Base-by-base conservation (phyloP, 1,140 invertebrate genomes). In the Elymnias hypermnestra region DNA sequence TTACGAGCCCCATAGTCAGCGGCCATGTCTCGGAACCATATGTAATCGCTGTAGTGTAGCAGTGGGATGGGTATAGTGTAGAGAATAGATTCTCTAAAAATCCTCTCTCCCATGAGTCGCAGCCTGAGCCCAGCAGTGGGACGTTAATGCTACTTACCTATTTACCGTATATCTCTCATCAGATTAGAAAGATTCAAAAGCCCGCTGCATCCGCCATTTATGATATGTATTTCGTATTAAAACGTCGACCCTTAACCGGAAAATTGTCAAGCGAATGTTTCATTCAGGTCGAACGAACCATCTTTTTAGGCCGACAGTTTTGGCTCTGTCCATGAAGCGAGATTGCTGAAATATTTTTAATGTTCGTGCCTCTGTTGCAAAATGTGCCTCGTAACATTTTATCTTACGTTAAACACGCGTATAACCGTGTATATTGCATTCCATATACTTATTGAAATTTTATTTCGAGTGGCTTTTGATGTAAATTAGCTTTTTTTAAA, bases 341-440 rank as follows among this genome's bases (percentile, higher is more conserved):
- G 41, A 50, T 50, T 42, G 25, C 23, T 29, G 23, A 43, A 50
- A 50, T 50, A 42, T 31, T 50, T 46, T 50, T 42, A 36, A 37
- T 37, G 23, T 37, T 14, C 28, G 28, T 42, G 33, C 9, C 23
- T 42, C 13, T 13, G 31, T 43, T 35, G 14, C 23, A 14, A 42
- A 42, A 50, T 14, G 25, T 23, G 37, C 39, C 23, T 43, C 33
- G 39, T 43, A 42, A 23, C 14, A 22, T 50, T 50, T 49, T 37
- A 42, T 49, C 38, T 42, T 36, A 38, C 14, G 18, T 28, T 17
- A 6, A 19, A 39, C 37, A 47, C 35, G 12, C 25, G 21, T 29
- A 21, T 12, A 37, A 9, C 29, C 8, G 10, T 18, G 8, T 13
- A 39, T 23, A 47, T 31, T 31, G 8, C 21, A 41, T 48, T 35